A percentile compares a stretch with the other conserved stretches of the same genome.
Conservation (phyloP, 1,140 invertebrate species). For the Orussus abietinus region DNA sequence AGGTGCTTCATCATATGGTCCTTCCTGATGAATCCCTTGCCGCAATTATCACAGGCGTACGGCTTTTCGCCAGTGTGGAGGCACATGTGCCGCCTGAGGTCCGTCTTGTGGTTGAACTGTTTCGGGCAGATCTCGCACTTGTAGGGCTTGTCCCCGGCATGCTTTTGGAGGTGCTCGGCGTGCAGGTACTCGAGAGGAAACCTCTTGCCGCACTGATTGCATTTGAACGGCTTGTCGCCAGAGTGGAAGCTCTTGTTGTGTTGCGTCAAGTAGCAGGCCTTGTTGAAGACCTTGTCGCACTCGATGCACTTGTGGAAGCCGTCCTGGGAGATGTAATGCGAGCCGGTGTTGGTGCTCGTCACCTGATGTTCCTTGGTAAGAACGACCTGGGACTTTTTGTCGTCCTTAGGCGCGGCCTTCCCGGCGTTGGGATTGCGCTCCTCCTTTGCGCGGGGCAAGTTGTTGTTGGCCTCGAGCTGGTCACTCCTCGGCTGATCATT, state of each 20-base stretch:
- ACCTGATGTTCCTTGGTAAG: constrained; percentile 29
- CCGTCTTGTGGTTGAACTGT: constrained; percentile 88
- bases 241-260: constrained; percentile 87
- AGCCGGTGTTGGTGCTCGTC: constrained; percentile 29
- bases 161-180: constrained; percentile 70
- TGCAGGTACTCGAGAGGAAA: constrained; percentile 66
- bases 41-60: constrained; percentile 74
- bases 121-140: constrained; percentile 86
- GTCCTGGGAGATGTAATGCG: constrained; percentile 42
- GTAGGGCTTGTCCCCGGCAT: constrained; percentile 81
- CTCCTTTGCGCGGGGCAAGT: constrained; percentile 35
- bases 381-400: constrained; percentile 32
- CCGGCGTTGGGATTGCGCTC: constrained; percentile 31
- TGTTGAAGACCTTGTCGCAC: constrained; percentile 82
- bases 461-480: constrained; percentile 40
- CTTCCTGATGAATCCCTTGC: constrained; percentile 88
- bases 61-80: constrained; percentile 81
- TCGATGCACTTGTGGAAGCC: constrained; percentile 70
- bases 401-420: constrained; percentile 16
- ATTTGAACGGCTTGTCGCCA: constrained; percentile 82
- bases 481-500: too few relatives aligned
- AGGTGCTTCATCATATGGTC: constrained; percentile 93
- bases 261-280: constrained; percentile 82
- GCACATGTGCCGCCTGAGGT: constrained; percentile 82
- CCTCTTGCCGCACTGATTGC: constrained; percentile 77